phyloP scores from a whole-genome alignment of 1,140 invertebrate genomes.

The Aphidius ervi region DNA sequence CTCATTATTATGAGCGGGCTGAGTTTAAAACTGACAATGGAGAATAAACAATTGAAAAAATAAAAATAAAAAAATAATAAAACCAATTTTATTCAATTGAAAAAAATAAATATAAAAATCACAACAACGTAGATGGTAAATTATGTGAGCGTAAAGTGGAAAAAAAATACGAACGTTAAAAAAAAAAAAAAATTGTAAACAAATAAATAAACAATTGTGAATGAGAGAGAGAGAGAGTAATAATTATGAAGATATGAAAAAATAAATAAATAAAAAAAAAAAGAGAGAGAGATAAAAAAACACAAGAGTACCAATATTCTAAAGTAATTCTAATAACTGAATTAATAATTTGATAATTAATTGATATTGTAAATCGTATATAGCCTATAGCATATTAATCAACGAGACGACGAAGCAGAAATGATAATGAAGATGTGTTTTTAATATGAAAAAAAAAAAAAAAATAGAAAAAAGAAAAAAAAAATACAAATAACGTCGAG shows the following conservation, averaged over 20 bases:
- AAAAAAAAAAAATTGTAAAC: slow-evolving; percentile 20
- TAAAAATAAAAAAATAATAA: slow-evolving; percentile 7
- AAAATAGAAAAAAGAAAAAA: slow-evolving; percentile 10
- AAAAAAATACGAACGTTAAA: slow-evolving; percentile 16
- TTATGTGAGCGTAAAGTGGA: slow-evolving; percentile 1
- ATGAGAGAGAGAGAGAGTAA: slow-evolving; percentile 22
- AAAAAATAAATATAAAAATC: slow-evolving; percentile 4
- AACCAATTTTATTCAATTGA: neutral
- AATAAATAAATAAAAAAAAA: slow-evolving; percentile 10
- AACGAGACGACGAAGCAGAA: slow-evolving; percentile 36
- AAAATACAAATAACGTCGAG: slow-evolving; percentile 13
- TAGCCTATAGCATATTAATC: slow-evolving; percentile 49
- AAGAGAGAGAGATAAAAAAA: slow-evolving; percentile 26
- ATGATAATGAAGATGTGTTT: slow-evolving; percentile 35
- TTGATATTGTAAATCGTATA: slow-evolving; percentile 51
- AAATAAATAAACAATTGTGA: slow-evolving; percentile 19
- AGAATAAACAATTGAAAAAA: neutral
- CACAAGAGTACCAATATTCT: slow-evolving; percentile 53
- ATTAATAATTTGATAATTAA: slow-evolving; percentile 55
- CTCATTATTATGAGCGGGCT: neutral
- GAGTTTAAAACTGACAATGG: neutral
- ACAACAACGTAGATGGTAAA: neutral
- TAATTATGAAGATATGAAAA: slow-evolving; percentile 17
- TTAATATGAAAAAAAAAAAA: slow-evolving; percentile 30
- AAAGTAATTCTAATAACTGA: slow-evolving; percentile 55